These are phyloP conservation scores for Eucidaris tribuloides DNA, from an alignment of 35 echinoderm and acorn worm genomes.

Conservation along the genomic window DNA sequence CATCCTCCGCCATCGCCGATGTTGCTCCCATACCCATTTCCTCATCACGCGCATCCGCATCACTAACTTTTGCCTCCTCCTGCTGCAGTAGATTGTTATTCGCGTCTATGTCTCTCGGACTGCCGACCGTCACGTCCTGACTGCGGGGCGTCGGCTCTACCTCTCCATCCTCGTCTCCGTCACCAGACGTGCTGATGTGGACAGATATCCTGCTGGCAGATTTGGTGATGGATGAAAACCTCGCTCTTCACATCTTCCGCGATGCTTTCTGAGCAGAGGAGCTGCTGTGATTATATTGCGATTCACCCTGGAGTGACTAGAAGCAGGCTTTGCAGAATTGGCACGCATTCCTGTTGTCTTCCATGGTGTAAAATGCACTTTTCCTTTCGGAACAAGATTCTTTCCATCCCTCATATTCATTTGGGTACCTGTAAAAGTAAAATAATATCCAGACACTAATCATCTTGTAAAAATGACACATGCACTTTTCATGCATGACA, in stretches of 20 bases:
- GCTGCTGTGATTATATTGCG: background rate
- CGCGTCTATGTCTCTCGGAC: background rate
- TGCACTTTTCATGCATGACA: background rate
- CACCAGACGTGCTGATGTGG: background rate
- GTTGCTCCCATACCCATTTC: background rate
- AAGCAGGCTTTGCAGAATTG: background rate
- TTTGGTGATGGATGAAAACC: background rate
- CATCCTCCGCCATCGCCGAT: background rate
- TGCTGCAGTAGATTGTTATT: background rate
- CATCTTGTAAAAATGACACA: background rate
- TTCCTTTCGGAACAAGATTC: background rate
- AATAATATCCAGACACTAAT: background rate
- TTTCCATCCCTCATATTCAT: background rate
- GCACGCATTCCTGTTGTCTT: background rate
- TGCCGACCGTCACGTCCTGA: constrained; percentile 13
- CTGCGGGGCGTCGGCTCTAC: background rate
- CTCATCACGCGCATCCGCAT: background rate
- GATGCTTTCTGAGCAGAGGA: background rate
- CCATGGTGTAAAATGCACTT: background rate
- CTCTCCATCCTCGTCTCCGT: background rate
- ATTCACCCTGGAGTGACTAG: background rate
- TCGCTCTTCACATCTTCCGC: background rate
- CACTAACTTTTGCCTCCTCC: background rate
- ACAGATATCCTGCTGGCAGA: constrained; percentile 4
- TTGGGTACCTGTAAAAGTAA: background rate